Evolutionary conservation across 2,113 vertebrate genomes (phyloP), one percentile per base, ranked within the genome.

Genomic region (Marmota flaviventris): DNA sequence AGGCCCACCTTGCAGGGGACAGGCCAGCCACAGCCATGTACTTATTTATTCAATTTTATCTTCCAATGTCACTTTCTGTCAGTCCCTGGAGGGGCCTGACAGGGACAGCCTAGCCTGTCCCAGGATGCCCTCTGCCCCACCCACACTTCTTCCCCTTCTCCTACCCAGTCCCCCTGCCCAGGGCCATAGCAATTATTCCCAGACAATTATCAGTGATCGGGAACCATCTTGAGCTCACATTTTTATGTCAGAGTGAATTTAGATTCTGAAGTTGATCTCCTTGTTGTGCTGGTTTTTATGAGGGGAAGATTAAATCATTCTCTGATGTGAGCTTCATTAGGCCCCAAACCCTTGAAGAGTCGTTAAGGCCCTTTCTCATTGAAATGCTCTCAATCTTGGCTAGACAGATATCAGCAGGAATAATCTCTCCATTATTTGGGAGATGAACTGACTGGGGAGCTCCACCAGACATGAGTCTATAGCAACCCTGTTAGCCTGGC

Each of bases 321-420:
- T 97, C 98, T 61, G 65, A 94, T 97, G 97, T 97, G 97, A 98
- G 98, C 98, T 98, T 98, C 98, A 98, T 98, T 98, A 98, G 97
- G 97, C 87, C 97, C 91, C 98, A 98, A 98, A 98, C 98, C 98
- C 98, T 98, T 97, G 97, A 98, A 98, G 97, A 98, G 98, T 98
- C 95, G 29, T 98, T 98, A 98, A 98, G 53, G 8, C 97, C 95
- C 92, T 95, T 97, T 96, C 86, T 98, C 98, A 97, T 29, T 97
- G 98, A 98, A 98, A 98, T 97, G 97, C 89, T 98, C 96, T 98
- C 98, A 90, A 96, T 98, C 98, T 98, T 76, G 65, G 7, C 97
- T 96, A 93, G 97, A 96, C 91, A 27, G 94, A n/a, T 98, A 98
- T 98, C 91, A 42, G 97, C 92, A 92, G 92, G 91, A 98, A 98